Percentiles rank a stretch among this genome's conserved stretches.
phyloP scores from a whole-genome alignment of 2,113 vertebrate species.

The Spea multiplicata region DNA sequence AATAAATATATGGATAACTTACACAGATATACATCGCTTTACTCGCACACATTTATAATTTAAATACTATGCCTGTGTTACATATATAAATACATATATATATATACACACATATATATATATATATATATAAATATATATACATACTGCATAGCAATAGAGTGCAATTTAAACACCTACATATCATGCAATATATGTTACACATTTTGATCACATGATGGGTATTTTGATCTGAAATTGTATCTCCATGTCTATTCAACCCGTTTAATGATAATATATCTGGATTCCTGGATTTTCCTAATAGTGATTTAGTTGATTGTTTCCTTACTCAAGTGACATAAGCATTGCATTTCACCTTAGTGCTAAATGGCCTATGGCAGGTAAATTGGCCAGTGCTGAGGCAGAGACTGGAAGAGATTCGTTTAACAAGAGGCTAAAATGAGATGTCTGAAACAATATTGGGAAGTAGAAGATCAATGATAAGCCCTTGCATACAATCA shows the following conservation, averaged over 20 bases:
- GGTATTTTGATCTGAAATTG: no score
- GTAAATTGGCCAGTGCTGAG: slow-evolving; percentile 80
- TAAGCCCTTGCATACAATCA: slow-evolving; percentile 82
- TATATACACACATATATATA: slow-evolving; percentile 5
- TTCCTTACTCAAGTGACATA: no score
- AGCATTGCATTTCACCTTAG: not conserved
- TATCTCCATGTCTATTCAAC: no score
- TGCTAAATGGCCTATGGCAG: slow-evolving; percentile 84
- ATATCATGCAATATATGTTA: no score
- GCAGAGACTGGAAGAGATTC: slow-evolving; percentile 83
- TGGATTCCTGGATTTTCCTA: no score
- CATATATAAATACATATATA: slow-evolving; percentile 12
- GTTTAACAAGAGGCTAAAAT: slow-evolving; percentile 90
- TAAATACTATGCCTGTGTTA: not conserved
- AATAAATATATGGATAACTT: no score
- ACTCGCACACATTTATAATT: no score
- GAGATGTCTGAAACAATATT: slow-evolving; percentile 86
- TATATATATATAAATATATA: slow-evolving; percentile 13
- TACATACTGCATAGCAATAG: not conserved
- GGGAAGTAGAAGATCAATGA: slow-evolving; percentile 92
- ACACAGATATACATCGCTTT: no score
- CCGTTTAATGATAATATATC: no score
- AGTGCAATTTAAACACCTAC: no score
- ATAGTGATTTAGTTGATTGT: no score
- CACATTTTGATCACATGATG: no score